phyloP scores from a whole-genome alignment of 37 sponge, comb jelly and placozoan species.

The Haliclona indistincta region DNA sequence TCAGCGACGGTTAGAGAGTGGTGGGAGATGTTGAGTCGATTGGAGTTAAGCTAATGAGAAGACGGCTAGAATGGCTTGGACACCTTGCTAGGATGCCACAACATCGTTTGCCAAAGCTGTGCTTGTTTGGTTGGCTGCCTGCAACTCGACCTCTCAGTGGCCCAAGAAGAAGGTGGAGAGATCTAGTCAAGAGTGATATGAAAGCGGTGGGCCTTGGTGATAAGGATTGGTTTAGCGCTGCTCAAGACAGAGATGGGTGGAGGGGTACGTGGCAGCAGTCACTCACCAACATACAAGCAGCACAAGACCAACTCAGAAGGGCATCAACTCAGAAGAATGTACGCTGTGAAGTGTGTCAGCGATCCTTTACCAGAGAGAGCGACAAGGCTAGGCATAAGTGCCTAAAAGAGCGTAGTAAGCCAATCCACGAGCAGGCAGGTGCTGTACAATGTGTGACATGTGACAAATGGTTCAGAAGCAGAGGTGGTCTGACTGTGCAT shows the following conservation, averaged over 20 bases:
- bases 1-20: slow-evolving; percentile 1
- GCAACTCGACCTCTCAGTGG: neutral
- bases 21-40: slow-evolving; percentile 23
- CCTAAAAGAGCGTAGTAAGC: neutral
- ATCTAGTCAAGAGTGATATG: slow-evolving; percentile 15
- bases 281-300: neutral
- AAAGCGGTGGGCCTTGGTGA: slow-evolving; percentile 5
- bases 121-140: slow-evolving; percentile 21
- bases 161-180: slow-evolving; percentile 9
- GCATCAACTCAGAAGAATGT: no score
- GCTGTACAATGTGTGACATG: neutral
- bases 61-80: slow-evolving; percentile 32
- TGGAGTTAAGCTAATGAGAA: slow-evolving; percentile 1
- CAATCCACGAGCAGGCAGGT: neutral
- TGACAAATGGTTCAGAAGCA: neutral
- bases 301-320: no score
- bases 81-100: slow-evolving; percentile 28
- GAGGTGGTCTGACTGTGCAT: neutral
- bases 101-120: slow-evolving; percentile 18
- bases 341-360: neutral
- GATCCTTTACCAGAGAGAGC: neutral
- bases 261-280: neutral
- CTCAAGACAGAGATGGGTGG: neutral
- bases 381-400: neutral
- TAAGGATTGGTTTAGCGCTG: neutral